A percentile compares a stretch with the other conserved stretches of the same genome.
Conservation (phyloP, 1,140 invertebrate species). For the Thrips palmi region DNA sequence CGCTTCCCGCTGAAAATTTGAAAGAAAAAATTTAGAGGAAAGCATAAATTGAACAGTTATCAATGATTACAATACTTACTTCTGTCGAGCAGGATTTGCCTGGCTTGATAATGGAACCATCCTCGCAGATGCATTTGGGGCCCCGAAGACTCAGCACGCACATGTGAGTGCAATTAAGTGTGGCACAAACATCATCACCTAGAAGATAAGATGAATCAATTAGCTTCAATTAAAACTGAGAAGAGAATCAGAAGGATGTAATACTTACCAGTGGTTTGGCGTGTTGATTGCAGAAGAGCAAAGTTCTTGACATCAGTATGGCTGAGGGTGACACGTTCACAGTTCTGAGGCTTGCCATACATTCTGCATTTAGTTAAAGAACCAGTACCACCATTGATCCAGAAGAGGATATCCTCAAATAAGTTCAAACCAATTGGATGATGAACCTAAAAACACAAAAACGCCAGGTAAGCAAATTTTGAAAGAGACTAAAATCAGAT, state of each 20-base stretch:
- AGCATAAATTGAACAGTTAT: slow-evolving; percentile 1
- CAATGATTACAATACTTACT: too few relatives aligned
- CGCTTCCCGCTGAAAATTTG: too few relatives aligned
- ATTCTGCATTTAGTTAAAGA: background rate
- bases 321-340: too few relatives aligned
- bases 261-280: too few relatives aligned
- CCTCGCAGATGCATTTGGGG: slow-evolving; percentile 13
- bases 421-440: slow-evolving; percentile 2
- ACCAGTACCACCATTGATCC: slow-evolving; percentile 7
- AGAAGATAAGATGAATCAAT: too few relatives aligned
- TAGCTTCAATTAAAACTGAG: too few relatives aligned
- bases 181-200: slow-evolving; percentile 11
- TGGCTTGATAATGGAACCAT: slow-evolving; percentile 12
- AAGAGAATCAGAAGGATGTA: too few relatives aligned
- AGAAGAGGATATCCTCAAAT: slow-evolving; percentile 16
- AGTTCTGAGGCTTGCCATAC: background rate
- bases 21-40: slow-evolving; percentile 8
- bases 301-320: too few relatives aligned
- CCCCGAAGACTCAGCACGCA: slow-evolving; percentile 9
- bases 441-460: background rate
- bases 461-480: background rate
- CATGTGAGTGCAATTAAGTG: slow-evolving; percentile 11
- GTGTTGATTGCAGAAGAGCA: too few relatives aligned
- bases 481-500: background rate
- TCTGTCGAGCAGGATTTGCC: slow-evolving; percentile 7